A percentile compares a stretch with the other conserved stretches of the same genome.
Evolutionary conservation across 1,140 invertebrate genomes (phyloP).

Genomic region (Cotesia typhae): DNA sequence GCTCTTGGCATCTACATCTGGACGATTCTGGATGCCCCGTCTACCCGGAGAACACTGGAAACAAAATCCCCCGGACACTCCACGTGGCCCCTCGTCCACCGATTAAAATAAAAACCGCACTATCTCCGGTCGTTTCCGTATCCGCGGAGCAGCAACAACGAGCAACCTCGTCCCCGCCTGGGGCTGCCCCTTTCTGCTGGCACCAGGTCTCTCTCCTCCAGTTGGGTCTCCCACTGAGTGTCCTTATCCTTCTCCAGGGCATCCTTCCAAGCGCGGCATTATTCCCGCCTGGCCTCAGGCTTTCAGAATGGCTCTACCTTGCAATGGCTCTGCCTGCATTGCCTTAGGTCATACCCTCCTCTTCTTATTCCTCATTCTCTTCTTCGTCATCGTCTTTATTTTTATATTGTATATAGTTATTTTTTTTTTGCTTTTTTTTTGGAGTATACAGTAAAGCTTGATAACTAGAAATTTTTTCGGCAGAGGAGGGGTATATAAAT

Average conservation of each 20-base stretch:
- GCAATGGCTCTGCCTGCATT: constrained; percentile 54
- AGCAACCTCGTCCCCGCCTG: constrained; percentile 39
- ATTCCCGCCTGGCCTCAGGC: constrained; percentile 50
- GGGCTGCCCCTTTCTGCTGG: constrained; percentile 30
- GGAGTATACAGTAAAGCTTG: constrained; percentile 29
- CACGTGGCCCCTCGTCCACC: constrained; percentile 30
- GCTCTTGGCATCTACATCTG: neutral
- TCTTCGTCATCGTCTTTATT: constrained; percentile 35
- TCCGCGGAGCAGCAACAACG: constrained; percentile 45
- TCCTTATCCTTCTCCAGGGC: constrained; percentile 24
- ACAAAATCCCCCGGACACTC: constrained; percentile 31
- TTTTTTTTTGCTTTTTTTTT: constrained; percentile 28
- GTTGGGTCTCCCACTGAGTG: too few species aligned
- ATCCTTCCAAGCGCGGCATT: constrained; percentile 46
- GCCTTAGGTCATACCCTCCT: constrained; percentile 47
- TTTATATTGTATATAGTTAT: constrained; percentile 3
- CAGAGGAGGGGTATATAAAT: neutral
- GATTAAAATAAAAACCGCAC: constrained; percentile 34
- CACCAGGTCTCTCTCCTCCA: constrained; percentile 18
- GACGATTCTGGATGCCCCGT: constrained; percentile 25
- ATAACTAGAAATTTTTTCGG: constrained; percentile 21
- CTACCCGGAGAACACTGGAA: neutral
- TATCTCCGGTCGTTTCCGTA: constrained; percentile 55
- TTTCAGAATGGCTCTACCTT: constrained; percentile 54
- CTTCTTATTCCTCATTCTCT: constrained; percentile 28